Base-by-base conservation (phyloP, 2,888 invertebrate genomes). In the Nephrotoma flavescens region DNA sequence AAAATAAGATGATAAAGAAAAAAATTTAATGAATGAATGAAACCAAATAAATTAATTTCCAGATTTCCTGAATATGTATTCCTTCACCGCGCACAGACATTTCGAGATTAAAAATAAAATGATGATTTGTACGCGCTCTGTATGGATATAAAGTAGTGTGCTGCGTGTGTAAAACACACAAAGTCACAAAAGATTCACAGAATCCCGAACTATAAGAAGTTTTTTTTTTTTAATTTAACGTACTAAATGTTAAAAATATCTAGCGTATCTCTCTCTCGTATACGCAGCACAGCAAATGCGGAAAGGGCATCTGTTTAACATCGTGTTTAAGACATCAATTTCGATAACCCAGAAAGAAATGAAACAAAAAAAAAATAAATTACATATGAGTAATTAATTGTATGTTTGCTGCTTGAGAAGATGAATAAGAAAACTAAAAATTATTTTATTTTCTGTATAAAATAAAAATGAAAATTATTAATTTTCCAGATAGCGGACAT, bases 261-360 rank as follows among this genome's bases (percentile, higher is more conserved):
- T 31, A 71, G 19, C 52, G 15, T 57, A 57, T 52, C 57, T 71
- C 57, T 71, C 31, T 31, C 57, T 71, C 71, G 71, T 71, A 31
- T 44, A 31, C 31, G 31, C 31, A 31, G 31, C 15, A 52, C 9
- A 71, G 71, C 31, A 71, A 71, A 71, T 71, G 71, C 31, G 71
- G 71, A 85, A 85, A 85, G 85, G 85, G 85, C 85, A 85, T 85
- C 85, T 85, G 85, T 42, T 85, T 85, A 44, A 85, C 85, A 85
- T 85, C 85, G 85, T 71, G 85, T 44, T 85, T 85, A 85, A 85
- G 85, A 85, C 85, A 85, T 42, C 44, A 85, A 11, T 44, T 44
- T 44, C 85, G 85, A 85, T 85, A 85, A 85, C 85, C 85, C 85
- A 85, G 44, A 85, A 85, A 57, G 52, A 57, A 57, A 57, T 6